Evolutionary conservation across 2,113 vertebrate genomes (phyloP).

Genomic region (Pyxicephalus adspersus): DNA sequence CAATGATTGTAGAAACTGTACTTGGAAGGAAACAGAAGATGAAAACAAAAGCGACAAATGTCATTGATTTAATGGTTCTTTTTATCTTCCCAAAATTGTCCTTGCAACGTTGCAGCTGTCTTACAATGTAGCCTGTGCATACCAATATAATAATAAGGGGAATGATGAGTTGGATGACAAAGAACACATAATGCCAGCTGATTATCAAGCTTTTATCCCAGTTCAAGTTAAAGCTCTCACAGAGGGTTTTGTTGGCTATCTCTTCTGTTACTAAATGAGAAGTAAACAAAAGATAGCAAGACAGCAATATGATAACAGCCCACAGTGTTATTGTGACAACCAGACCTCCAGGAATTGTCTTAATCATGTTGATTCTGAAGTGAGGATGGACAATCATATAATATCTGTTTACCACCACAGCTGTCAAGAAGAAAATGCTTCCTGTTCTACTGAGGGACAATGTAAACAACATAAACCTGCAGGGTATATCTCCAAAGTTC

Average conservation of each 20-base stretch:
- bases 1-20: conserved; percentile 37
- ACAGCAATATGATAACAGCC: conserved; percentile 61
- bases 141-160: conserved; percentile 66
- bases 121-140: conserved; percentile 63
- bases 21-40: conserved; percentile 54
- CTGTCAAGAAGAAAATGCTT: conserved; percentile 69
- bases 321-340: conserved; percentile 59
- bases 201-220: background rate
- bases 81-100: conserved; percentile 62
- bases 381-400: conserved; percentile 70
- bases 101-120: conserved; percentile 59
- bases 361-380: conserved; percentile 64
- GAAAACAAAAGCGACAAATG: conserved; percentile 32
- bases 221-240: conserved; percentile 64
- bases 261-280: conserved; percentile 16
- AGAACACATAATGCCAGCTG: conserved; percentile 64
- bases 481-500: conserved; percentile 59
- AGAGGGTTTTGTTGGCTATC: conserved; percentile 57
- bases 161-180: conserved; percentile 64
- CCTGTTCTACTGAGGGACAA: conserved; percentile 67
- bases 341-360: conserved; percentile 57
- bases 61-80: conserved; percentile 65
- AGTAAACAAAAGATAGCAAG: conserved; percentile 58
- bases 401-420: conserved; percentile 69
- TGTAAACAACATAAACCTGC: conserved; percentile 68